Evolutionary conservation across 2,888 invertebrate genomes (phyloP), one percentile per base, ranked within the genome.

Genomic region (Chalcosyrphus nemorum): DNA sequence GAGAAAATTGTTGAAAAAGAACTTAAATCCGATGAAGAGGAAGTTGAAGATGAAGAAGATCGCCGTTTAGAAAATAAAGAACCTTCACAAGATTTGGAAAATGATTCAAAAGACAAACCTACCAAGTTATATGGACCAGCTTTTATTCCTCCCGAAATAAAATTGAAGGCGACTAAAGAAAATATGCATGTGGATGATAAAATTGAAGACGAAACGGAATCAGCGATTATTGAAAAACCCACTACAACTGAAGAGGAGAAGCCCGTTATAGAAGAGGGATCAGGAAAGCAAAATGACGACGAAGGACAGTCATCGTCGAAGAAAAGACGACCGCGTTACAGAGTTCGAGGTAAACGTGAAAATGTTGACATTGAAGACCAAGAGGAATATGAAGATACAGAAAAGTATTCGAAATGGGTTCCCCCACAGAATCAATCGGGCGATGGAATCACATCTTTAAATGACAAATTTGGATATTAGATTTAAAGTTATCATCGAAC

Each of bases 381-480:
- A 66, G 91, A 90, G 56, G 93, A 93, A 86, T 92, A 93, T 71
- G 92, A 93, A 9, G 89, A 91, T 32, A 91, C 90, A 17, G 94
- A 94, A 74, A 94, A 96, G 88, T 96, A 95, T 90, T 94, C 94
- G 6, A 94, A 94, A 88, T 97, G 97, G 97, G 91, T 95, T 43
- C 96, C 97, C 2, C 97, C 97, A 0, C 88, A 91, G 86, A 93
- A 94, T 88, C 96, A 97, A 91, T 93, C 93, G 50, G 96, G 96
- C 0, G 96, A 96, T 91, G 96, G 96, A 4, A 93, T 93, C 87
- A 96, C 96, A 1, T 93, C 92, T 87, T 92, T 96, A 38, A 96
- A 96, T 91, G 94, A 95, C 38, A 96, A 95, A 91, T 94, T 93
- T 89, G 96, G 96, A 15, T 96, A 96, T 90, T 96, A 91, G 93